Evolutionary conservation across 2,113 vertebrate genomes (phyloP), one percentile per base, ranked within the genome.

Genomic region (Condylura cristata): DNA sequence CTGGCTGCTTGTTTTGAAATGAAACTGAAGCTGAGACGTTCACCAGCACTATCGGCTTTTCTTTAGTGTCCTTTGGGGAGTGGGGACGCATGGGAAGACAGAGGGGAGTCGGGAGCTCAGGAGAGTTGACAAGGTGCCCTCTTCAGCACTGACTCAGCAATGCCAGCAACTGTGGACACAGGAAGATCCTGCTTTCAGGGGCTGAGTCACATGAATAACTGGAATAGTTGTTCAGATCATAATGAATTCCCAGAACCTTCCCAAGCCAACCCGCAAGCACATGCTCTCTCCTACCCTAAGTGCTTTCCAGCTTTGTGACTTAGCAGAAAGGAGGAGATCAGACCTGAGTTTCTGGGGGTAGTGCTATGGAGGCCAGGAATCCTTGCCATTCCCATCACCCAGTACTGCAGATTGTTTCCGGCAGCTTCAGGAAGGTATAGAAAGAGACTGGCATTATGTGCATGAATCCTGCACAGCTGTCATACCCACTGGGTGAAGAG

Each of bases 151-250:
- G 98, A 98, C 97, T 99, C 98, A 98, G 98, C 96, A 93, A 5
- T 98, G 97, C 92, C 68, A 70, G 37, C 90, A 96, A 95, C 96
- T 66, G 72, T 85, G 96, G 98, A 97, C 70, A 95, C 97, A 98
- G 97, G 97, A 98, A 97, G 97, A 98, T 98, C 96, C 98, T 22
- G 3, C 89, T 95, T 97, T 97, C 96, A 94, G 97, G 94, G 95
- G 95, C 98, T 99, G 98, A 99, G 98, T 99, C 98, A 99, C 97
- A 97, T 96, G 97, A 98, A 98, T 98, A 98, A 98, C 98, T 98
- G 98, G 98, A 99, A 98, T 98, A 97, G 97, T 98, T 98, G 97
- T 97, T 97, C 97, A 97, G 97, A 98, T 97, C 97, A 98, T 96
- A 95, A 97, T 98, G 96, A 97, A 97, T 98, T 99, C 98, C 98